These are phyloP conservation scores for Polydrusus tereticollis DNA, from an alignment of 2,888 invertebrate species.

Conservation along the genomic window DNA sequence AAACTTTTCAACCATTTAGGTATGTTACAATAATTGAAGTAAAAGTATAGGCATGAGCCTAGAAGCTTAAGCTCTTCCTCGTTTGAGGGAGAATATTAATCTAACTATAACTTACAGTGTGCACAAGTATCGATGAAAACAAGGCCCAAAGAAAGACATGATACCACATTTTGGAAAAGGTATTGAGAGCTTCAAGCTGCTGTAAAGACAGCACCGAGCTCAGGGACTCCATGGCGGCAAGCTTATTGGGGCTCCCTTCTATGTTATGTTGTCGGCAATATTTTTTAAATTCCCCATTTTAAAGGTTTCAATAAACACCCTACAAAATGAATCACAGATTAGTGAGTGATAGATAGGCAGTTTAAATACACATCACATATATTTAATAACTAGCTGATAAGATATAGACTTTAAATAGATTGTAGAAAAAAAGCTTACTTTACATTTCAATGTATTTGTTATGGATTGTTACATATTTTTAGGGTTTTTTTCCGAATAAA, in stretches of 20 bases:
- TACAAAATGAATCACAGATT: constrained; percentile 24
- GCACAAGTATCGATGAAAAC: constrained; percentile 93
- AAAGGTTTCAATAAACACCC: constrained; percentile 12
- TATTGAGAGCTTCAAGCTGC: constrained; percentile 70
- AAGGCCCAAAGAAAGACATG: constrained; percentile 96
- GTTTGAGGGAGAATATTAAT: too few relatives aligned
- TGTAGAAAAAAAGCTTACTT: constrained; percentile 13
- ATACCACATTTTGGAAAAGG: constrained; percentile 96
- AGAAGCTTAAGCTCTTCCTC: too few relatives aligned
- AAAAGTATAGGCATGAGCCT: too few relatives aligned
- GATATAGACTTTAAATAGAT: not conserved
- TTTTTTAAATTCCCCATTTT: constrained; percentile 54
- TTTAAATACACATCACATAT: not conserved
- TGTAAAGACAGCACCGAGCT: constrained; percentile 63
- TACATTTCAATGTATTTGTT: constrained; percentile 19
- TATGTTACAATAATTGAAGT: too few relatives aligned
- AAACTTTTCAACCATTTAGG: too few relatives aligned
- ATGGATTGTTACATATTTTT: constrained; percentile 11
- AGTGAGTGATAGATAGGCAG: constrained; percentile 19
- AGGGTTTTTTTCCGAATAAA: constrained; percentile 5
- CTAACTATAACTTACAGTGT: constrained; percentile 70
- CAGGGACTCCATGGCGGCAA: constrained; percentile 60
- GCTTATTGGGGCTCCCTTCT: constrained; percentile 49
- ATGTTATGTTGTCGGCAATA: constrained; percentile 55
- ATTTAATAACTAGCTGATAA: not conserved